Conservation (phyloP, 2,797 vertebrate species). For the Chloroceryle amazona region DNA sequence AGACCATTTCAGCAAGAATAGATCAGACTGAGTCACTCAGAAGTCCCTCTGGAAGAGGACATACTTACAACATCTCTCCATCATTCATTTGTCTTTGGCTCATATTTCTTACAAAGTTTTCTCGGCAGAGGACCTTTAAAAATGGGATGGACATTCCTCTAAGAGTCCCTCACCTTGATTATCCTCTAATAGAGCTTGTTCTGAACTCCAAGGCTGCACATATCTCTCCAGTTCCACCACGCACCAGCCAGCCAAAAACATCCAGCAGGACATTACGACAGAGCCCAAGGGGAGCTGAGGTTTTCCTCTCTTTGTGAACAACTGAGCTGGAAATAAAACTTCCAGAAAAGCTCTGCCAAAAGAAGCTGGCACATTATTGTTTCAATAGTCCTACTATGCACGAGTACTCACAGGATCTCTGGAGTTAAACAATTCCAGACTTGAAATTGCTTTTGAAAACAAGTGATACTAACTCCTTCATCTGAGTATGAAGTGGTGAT, state of each 20-base stretch:
- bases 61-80: background rate
- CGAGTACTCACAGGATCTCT: background rate
- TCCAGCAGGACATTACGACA: fast-evolving
- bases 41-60: background rate
- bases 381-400: background rate
- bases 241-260: background rate
- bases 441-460: background rate
- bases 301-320: background rate
- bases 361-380: background rate
- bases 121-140: background rate
- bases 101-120: background rate
- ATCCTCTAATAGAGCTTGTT: background rate
- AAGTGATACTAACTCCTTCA: background rate
- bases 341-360: background rate
- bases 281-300: background rate
- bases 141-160: background rate
- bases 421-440: background rate
- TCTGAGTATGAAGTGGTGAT: background rate
- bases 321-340: background rate
- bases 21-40: background rate
- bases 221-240: background rate
- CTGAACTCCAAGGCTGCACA: background rate
- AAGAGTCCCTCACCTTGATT: background rate
- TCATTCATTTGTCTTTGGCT: background rate
- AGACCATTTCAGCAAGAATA: background rate